These are phyloP conservation scores for Myotis daubentonii DNA, from an alignment of 2,797 vertebrate species.

Conservation along the genomic window DNA sequence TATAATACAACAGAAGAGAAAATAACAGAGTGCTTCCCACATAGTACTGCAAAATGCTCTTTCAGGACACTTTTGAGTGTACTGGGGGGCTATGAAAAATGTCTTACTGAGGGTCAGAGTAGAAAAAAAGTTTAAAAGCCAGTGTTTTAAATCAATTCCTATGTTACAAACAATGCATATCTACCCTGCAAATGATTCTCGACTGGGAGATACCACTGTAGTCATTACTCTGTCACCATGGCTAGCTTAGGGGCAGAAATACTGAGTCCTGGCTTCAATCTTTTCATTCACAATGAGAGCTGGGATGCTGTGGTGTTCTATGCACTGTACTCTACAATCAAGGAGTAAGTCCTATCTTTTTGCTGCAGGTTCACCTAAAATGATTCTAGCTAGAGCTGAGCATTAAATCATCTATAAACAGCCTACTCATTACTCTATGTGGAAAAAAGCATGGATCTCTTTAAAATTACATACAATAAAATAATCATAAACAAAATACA, in stretches of 20 bases:
- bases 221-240: neutral
- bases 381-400: neutral
- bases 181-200: neutral
- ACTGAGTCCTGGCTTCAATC: neutral
- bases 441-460: neutral
- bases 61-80: neutral
- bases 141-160: neutral
- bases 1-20: neutral
- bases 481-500: neutral
- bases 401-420: neutral
- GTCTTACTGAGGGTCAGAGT: neutral
- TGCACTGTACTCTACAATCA: neutral
- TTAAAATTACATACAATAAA: conserved; percentile 15
- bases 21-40: neutral
- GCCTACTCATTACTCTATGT: neutral
- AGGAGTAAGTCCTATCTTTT: neutral
- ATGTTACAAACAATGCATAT: neutral
- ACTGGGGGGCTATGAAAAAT: neutral
- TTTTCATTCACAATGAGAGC: neutral
- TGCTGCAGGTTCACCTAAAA: neutral
- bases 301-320: neutral
- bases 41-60: neutral
- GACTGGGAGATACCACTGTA: neutral
- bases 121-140: conserved; percentile 11
- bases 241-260: neutral